Evolutionary conservation across 2,888 invertebrate species (phyloP).

Genomic region (Omphaloscelis lunosa): DNA sequence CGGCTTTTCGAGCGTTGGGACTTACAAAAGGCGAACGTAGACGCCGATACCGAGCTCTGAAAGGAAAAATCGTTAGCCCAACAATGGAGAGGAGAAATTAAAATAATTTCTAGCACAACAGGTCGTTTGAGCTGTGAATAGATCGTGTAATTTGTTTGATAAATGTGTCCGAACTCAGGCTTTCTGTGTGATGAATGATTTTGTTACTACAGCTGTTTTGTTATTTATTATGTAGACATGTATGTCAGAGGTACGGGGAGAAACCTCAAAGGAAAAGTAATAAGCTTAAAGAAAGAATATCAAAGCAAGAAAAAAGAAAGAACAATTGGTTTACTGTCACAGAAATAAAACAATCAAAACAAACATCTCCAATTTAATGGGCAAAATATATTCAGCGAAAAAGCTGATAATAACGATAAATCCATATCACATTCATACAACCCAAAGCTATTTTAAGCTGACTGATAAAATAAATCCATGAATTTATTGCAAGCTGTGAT

Average conservation of each 20-base stretch:
- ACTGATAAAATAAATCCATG: slow-evolving; percentile 22
- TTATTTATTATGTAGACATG: slow-evolving; percentile 5
- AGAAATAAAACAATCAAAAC: no score
- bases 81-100: slow-evolving; percentile 61
- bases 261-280: slow-evolving; percentile 7
- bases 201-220: slow-evolving; percentile 11
- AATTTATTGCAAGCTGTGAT: slow-evolving; percentile 32
- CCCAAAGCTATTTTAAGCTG: neutral
- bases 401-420: neutral
- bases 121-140: slow-evolving; percentile 54
- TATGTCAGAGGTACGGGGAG: neutral
- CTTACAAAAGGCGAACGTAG: slow-evolving; percentile 60
- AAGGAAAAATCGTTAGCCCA: slow-evolving; percentile 61
- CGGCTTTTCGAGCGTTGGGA: slow-evolving; percentile 48
- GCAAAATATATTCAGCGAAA: neutral
- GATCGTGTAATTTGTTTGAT: slow-evolving; percentile 63
- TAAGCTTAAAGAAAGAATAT: neutral
- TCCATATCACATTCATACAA: neutral
- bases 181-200: slow-evolving; percentile 36
- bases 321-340: no score
- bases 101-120: slow-evolving; percentile 66
- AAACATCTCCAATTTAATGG: neutral
- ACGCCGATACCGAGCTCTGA: slow-evolving; percentile 48
- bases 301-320: neutral
- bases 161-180: slow-evolving; percentile 52